These are phyloP conservation scores for Terrapene triunguis DNA, from an alignment of 2,113 vertebrate species.

Conservation along the genomic window DNA sequence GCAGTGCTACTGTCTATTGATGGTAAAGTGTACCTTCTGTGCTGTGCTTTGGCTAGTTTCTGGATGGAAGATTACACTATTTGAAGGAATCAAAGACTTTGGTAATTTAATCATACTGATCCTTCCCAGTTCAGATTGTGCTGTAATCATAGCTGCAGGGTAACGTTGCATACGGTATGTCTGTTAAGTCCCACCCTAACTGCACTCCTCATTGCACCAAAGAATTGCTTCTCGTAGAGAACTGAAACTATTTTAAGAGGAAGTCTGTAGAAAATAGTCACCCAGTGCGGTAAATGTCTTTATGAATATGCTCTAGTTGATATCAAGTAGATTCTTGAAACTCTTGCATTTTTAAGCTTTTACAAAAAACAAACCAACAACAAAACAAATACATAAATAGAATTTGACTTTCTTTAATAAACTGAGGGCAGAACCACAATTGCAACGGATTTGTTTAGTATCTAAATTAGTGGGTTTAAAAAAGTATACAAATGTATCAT, in stretches of 20 bases:
- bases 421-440: not conserved
- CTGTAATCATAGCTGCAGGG: constrained; percentile 8
- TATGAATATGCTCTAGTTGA: not conserved
- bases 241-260: not conserved
- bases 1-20: not conserved
- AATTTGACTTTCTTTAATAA: not conserved
- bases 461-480: not conserved
- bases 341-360: not conserved
- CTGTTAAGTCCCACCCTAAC: not conserved
- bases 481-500: not conserved
- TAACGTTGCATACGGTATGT: not conserved
- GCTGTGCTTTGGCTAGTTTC: not conserved
- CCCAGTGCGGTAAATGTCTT: not conserved
- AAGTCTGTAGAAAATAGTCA: not conserved
- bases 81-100: not conserved
- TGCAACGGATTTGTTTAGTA: not conserved
- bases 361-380: not conserved
- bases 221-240: not conserved
- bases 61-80: not conserved
- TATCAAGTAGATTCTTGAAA: not conserved
- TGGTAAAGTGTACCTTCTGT: not conserved
- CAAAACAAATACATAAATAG: not conserved
- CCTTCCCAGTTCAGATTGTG: not conserved
- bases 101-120: not conserved
- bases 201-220: not conserved